Conservation (phyloP, 1,140 invertebrate species). For the Drosophila oshimai region DNA sequence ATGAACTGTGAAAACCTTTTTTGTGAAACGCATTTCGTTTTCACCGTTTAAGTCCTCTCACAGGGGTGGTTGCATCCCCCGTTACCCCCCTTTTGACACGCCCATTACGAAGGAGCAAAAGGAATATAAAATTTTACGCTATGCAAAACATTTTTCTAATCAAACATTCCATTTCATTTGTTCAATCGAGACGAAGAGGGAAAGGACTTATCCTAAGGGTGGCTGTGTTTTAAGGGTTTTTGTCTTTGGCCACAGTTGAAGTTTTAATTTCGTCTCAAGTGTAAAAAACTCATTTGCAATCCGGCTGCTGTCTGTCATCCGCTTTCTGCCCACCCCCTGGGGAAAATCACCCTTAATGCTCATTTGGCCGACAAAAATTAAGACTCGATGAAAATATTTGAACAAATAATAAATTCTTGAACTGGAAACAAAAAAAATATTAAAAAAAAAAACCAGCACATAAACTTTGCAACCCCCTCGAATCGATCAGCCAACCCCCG, state of each 20-base stretch:
- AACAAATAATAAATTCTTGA: constrained; percentile 45
- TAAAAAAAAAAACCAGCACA: constrained; percentile 1
- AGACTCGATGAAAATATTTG: constrained; percentile 41
- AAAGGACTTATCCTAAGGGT: constrained; percentile 6
- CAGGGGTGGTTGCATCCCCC: constrained; percentile 15
- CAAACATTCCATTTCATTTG: constrained; percentile 80
- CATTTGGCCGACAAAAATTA: constrained; percentile 67
- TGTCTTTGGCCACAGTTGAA: constrained; percentile 32
- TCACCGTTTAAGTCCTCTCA: constrained; percentile 10
- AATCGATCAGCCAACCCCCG: constrained; percentile 7
- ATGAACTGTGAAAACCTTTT: constrained; percentile 77
- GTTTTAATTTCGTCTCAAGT: constrained; percentile 70
- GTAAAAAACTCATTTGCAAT: constrained; percentile 72
- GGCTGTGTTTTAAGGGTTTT: constrained; percentile 26
- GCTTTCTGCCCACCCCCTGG: too few relatives aligned
- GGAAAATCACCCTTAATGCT: constrained; percentile 44
- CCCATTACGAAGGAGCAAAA: constrained; percentile 28
- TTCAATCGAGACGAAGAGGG: constrained; percentile 5
- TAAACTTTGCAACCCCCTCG: constrained; percentile 25
- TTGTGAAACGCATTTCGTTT: constrained; percentile 66
- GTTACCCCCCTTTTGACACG: constrained; percentile 22
- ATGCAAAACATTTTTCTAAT: constrained; percentile 81
- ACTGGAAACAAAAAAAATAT: constrained; percentile 17
- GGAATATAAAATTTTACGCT: constrained; percentile 71
- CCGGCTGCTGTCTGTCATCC: constrained; percentile 20